Percentiles rank a stretch among this genome's conserved stretches.
These are phyloP conservation scores for Thaumatotibia leucotreta DNA, from an alignment of 1,140 invertebrate genomes.

Conservation along the genomic window DNA sequence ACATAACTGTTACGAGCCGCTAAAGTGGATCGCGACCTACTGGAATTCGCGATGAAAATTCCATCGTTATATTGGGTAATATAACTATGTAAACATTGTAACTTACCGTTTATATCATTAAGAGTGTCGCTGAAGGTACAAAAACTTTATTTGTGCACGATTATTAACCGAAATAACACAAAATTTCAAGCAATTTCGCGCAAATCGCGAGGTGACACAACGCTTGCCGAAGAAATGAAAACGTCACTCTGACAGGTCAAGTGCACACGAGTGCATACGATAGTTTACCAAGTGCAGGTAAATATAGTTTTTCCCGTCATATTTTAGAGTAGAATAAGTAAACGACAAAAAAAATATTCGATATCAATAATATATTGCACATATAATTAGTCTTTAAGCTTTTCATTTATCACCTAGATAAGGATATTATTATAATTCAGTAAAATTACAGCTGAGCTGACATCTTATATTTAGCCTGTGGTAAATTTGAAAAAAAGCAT, in stretches of 20 bases:
- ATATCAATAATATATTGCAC: neutral
- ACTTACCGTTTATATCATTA: neutral
- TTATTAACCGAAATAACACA: neutral
- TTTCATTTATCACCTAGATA: no score
- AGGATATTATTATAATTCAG: no score
- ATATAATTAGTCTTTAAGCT: no score
- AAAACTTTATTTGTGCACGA: neutral
- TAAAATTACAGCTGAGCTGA: neutral
- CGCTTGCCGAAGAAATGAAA: slow-evolving; percentile 12
- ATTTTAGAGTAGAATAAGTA: neutral
- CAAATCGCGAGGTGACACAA: slow-evolving; percentile 8
- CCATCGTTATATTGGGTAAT: neutral
- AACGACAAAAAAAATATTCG: neutral
- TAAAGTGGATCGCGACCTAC: slow-evolving; percentile 10
- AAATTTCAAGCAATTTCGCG: neutral
- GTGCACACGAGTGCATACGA: neutral
- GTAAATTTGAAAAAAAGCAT: slow-evolving; percentile 14
- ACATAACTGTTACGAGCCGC: slow-evolving; percentile 7
- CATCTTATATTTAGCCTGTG: neutral
- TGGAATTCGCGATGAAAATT: neutral
- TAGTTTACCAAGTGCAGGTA: neutral
- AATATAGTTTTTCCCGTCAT: neutral
- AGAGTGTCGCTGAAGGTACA: neutral
- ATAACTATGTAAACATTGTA: neutral
- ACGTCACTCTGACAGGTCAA: slow-evolving; percentile 11